phyloP scores from a whole-genome alignment of 2,797 vertebrate species.

The Enoplosus armatus region DNA sequence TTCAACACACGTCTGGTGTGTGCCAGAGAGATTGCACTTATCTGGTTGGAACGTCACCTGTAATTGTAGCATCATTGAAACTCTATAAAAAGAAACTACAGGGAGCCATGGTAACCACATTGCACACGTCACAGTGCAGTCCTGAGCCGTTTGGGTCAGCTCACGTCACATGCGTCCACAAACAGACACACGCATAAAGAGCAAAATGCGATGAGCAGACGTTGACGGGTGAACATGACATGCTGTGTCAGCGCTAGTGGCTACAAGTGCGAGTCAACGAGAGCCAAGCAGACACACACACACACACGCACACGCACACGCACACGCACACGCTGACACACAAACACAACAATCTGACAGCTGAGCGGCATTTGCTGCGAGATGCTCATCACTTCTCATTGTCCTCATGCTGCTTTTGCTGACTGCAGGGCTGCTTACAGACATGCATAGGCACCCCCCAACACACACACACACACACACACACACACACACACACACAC shows the following conservation, averaged over 20 bases:
- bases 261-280: slow-evolving; percentile 45
- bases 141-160: slow-evolving; percentile 33
- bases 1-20: background rate
- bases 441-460: background rate
- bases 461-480: slow-evolving; percentile 8
- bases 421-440: slow-evolving; percentile 57
- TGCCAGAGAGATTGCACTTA: slow-evolving; percentile 11
- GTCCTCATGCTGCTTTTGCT: slow-evolving; percentile 65
- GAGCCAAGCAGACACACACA: slow-evolving; percentile 32
- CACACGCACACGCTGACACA: slow-evolving; percentile 40
- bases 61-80: slow-evolving; percentile 19
- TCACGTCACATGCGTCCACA: slow-evolving; percentile 25
- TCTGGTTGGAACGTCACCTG: slow-evolving; percentile 24
- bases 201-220: slow-evolving; percentile 37
- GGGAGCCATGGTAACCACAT: slow-evolving; percentile 45
- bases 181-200: background rate
- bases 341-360: slow-evolving; percentile 46
- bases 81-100: slow-evolving; percentile 41
- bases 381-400: slow-evolving; percentile 68
- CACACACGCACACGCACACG: slow-evolving; percentile 43
- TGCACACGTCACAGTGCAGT: slow-evolving; percentile 10
- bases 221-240: slow-evolving; percentile 48
- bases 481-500: background rate
- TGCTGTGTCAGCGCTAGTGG: slow-evolving; percentile 57
- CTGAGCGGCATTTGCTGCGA: slow-evolving; percentile 57